Evolutionary conservation across 1,140 invertebrate genomes (phyloP), one percentile per base, ranked within the genome.

Genomic region (Berghia stephanieae): DNA sequence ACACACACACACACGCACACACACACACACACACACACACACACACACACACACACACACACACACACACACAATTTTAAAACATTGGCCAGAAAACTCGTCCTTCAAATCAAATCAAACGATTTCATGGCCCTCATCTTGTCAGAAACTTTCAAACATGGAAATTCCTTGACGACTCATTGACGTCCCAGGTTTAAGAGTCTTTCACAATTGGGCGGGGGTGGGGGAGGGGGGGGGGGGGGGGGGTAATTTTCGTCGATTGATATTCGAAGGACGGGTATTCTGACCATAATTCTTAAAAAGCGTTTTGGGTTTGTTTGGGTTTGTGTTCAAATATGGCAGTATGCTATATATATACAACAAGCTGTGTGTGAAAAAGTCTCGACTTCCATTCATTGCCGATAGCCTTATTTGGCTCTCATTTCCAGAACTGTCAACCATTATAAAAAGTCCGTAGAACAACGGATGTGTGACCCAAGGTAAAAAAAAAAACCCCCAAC

Each of bases 31-130:
- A 2, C 57, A 2, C 2, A 63, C 57, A 63, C 1, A 63, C 57
- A 63, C 24, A 2, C 57, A 63, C 57, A 24, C 57, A 63, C 57
- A 63, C 57, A 63, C 57, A 63, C 57, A 63, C 57, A 63, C 24
- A 24, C 57, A 2, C 57, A 63, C 57, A 2, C 57, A 63, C 46
- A 49, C 57, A 2, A 13, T 16, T 34, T 16, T 8, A 63, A 10
- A 63, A 24, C 13, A 8, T 27, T 24, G 24, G 8, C 24, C 24
- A 16, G 13, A 63, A 34, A 24, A 10, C 13, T 10, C 24, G 24
- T 63, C 24, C 1, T 24, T 16, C 13, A 0, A 10, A 8, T 24
- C 24, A 24, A 10, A 16, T 16, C 57, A 16, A 13, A 63, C 10
- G 36, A 8, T 10, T 13, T 16, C 57, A 63, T 34, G 24, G 8